Evolutionary conservation across 2,888 invertebrate species (phyloP), one percentile per base, ranked within the genome.

Genomic region (Hypercompe scribonia): DNA sequence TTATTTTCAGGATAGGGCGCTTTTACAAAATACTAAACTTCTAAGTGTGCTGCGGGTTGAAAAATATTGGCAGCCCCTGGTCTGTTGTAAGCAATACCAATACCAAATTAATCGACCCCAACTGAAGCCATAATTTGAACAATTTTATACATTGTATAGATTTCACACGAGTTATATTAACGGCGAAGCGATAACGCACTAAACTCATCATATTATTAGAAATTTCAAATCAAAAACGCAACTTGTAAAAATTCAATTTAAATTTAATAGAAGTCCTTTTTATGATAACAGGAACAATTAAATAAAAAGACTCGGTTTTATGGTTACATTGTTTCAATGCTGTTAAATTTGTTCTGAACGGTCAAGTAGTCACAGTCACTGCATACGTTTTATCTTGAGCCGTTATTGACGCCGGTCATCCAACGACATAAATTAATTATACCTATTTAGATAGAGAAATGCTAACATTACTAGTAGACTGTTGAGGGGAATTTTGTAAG

Each of bases 371-470:
- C 15, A 5, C 31, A 13, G 39, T 72, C 70, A 68, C 67, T 24
- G 70, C 78, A 78, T 75, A 81, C 34, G 77, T 75, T 68, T 15
- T 64, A 75, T 76, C 33, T 72, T 70, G 78, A 80, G 77, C 80
- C 77, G 75, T 70, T 75, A 73, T 69, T 78, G 77, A 76, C 74
- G 69, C 72, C 64, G 68, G 66, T 77, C 76, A 78, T 78, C 80
- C 73, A 72, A 71, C 69, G 71, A 64, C 58, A 58, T 77, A 78
- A 81, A 83, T 82, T 79, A 81, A 83, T 82, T 78, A 81, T 72
- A 73, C 33, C 61, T 42, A 70, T 64, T 71, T 42, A 63, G 58
- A 70, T 69, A 76, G 74, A 73, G 70, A 77, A 74, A 73, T 74
- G 54, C 24, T 65, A 65, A 63, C 33, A 70, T 70, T 66, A 63